Base-by-base conservation (phyloP, 2,888 invertebrate genomes). In the Neuroscelio doddi region DNA sequence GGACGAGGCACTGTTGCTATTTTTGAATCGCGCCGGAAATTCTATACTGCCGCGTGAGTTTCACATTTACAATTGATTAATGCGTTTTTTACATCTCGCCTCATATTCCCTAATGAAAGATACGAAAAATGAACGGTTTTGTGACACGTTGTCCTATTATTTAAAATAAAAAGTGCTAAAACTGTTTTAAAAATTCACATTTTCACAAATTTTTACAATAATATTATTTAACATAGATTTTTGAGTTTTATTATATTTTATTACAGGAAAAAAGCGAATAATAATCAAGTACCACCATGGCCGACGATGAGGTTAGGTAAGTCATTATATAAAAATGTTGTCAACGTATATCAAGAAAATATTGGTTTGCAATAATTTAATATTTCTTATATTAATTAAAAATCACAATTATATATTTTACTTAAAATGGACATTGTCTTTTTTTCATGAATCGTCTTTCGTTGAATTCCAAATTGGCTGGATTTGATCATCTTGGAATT, bases 231-330 rank as follows among this genome's bases (percentile, higher is more conserved):
- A n/a, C n/a, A 30, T 30, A 3, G 4, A 30, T 30, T 30, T 30
- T 30, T 9, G 34, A 42, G 17, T 10, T 39, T 24, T 27, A 47
- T 27, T 56, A 47, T 15, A 1, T 51, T 0, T 47, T 36, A 8
- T 64, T 64, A 3, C 50, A 64, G 64, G n/a, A 34, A 49, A 30
- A 12, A 41, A 46, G 85, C 85, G 85, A 83, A 81, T 85, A 87
- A 87, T 86, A 86, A 82, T 85, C 64, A 74, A 57, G 80, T 74
- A 74, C 67, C 88, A 93, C 85, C 88, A 95, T 95, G 95, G 94
- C 94, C 89, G 95, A 95, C 90, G 95, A 95, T 90, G 95, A 95
- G 89, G 94, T 94, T 89, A 93, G 94, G 94, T 94, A 89, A 87
- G 93, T 90, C 8, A 10, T 21, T 5, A 21, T 3, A 21, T 5